phyloP scores from a whole-genome alignment of 2,888 invertebrate species.

The Onthophagus sagittarius region DNA sequence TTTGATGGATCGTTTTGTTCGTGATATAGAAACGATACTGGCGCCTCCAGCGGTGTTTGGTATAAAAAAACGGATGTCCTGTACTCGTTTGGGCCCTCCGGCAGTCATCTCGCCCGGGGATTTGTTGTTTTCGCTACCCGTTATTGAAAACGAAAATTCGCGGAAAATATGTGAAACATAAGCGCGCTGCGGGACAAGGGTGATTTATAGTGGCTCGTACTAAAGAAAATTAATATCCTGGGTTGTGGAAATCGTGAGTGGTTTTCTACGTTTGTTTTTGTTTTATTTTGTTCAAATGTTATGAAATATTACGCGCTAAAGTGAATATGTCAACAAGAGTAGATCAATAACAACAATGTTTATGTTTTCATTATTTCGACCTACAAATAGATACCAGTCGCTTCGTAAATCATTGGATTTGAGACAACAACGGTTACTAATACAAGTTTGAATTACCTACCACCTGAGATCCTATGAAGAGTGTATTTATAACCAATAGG shows the following conservation, averaged over 20 bases:
- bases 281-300: background rate
- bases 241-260: background rate
- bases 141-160: slow-evolving; percentile 13
- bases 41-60: background rate
- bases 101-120: slow-evolving; percentile 24
- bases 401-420: slow-evolving; percentile 10
- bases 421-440: background rate
- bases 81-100: slow-evolving; percentile 29
- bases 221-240: slow-evolving; percentile 8
- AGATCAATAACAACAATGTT: background rate
- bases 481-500: background rate
- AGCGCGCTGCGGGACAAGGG: background rate
- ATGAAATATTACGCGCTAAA: background rate
- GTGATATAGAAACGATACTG: slow-evolving; percentile 1
- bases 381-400: slow-evolving; percentile 9
- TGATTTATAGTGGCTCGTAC: slow-evolving; percentile 4
- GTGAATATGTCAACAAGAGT: background rate
- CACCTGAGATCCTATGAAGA: slow-evolving; percentile 14
- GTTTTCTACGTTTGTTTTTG: background rate
- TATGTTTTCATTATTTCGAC: background rate
- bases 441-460: slow-evolving; percentile 12
- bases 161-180: slow-evolving; percentile 4
- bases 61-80: background rate
- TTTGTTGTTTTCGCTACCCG: slow-evolving; percentile 1
- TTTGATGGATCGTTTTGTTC: slow-evolving; percentile 11